Base-by-base conservation (phyloP, 64 coral and sea anemone species). In the Hydrozoanthus tunicans region DNA sequence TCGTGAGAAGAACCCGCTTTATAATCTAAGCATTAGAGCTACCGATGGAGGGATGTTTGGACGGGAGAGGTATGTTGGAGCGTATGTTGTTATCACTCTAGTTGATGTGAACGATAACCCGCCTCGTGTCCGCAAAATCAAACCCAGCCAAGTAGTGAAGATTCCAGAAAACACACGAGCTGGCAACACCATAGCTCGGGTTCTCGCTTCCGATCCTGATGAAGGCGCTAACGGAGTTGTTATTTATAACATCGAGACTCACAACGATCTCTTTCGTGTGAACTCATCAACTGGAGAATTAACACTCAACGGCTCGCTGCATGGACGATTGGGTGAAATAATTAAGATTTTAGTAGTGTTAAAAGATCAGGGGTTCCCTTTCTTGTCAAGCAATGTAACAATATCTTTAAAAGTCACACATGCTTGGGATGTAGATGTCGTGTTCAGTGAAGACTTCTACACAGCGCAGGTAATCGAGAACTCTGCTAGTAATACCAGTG, bases 221-320 rank as follows among this genome's bases (percentile, higher is more conserved):
- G 73, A 86, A 55, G 91, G 91, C 6, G 73, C 82, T 55, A 92
- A 74, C 53, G 91, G 10, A 51, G 81, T 57, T 5, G 57, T 86
- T 5, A 7, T 79, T 79, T 79, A 53, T 57, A 56, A 15, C 12
- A 62, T 43, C 1, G 25, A 64, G 11, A 57, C 81, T 4, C 58
- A 56, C 26, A 77, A 62, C 43, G 26, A 68, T 15, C 64, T 77
- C 5, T 86, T 92, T 67, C 3, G 58, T 9, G 53, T 92, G 10
- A 92, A 92, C 78, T 9, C 53, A 70, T 70, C 91, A 86, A 92
- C 71, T 58, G 91, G 91, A n/a, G 81, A 86, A 17, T 55, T 92
- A 13, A 43, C 43, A 15, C 71, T 92, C 17, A 92, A 92, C 81
- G 56, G 43, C 51, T 92, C 91, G 5, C 81, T 92, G 59, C 81